Base-by-base conservation (phyloP, 2,797 vertebrate genomes). In the Phataginus tetradactyla region DNA sequence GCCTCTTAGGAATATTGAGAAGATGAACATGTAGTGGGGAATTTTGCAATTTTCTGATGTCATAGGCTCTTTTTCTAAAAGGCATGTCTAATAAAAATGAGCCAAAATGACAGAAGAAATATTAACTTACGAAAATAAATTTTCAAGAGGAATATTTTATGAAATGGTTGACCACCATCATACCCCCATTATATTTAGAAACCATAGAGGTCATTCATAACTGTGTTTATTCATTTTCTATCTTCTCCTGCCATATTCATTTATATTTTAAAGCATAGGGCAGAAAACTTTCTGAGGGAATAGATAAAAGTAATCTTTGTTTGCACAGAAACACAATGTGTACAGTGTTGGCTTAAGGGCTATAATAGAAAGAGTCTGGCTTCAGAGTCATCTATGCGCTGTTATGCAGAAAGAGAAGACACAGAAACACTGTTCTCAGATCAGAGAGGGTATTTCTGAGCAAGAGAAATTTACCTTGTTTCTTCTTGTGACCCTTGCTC, bases 101-200 rank as follows among this genome's bases (percentile, higher is more conserved):
- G 63, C 49, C 23, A 7, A 93, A 95, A 90, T 83, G 25, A 86
- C 77, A 95, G n/a, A 93, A 69, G 51, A 95, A 80, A 84, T 87
- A 81, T 29, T 91, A 69, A 34, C 27, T 81, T 86, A 45, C 34
- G 17, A 90, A 96, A 92, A 74, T 74, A 68, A 77, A 85, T 69
- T 68, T 92, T 83, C 14, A 51, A 74, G 94, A 86, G 55, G 9
- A 21, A 57, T 39, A 72, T 89, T 93, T 88, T 89, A 91, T 86
- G n/a, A 93, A 86, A 78, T 89, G 13, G 20, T 51, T 92, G 72
- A 53, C 45, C 18, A 15, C 45, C 5, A 37, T 32, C 63, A 18
- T 25, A 42, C 94, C 45, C 13, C 80, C 75, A 75, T 92, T 72
- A 32, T 66, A 74, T 97, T 97, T 88, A 77, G 42, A 75, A 59